Evolutionary conservation across 2,888 invertebrate genomes (phyloP).

Genomic region (Strigamia crassipes): DNA sequence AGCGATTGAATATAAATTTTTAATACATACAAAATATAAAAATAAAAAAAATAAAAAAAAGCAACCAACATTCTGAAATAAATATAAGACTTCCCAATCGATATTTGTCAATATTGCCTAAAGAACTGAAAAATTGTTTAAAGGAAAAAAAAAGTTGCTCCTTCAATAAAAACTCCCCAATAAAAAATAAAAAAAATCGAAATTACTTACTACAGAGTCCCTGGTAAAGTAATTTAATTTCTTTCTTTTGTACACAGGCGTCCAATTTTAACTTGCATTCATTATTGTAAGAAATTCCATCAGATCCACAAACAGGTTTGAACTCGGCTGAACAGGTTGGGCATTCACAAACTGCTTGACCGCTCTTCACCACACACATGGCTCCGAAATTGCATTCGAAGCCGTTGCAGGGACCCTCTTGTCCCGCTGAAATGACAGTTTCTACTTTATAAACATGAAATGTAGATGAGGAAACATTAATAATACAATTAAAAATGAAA

Average conservation of each 20-base stretch:
- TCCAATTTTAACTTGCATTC: conserved; percentile 80
- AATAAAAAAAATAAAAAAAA: no score
- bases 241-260: conserved; percentile 74
- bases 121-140: background rate
- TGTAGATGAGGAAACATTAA: background rate
- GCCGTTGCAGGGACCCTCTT: conserved; percentile 61
- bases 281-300: conserved; percentile 65
- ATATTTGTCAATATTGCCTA: no score
- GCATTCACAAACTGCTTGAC: conserved; percentile 79
- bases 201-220: conserved; percentile 81
- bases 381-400: conserved; percentile 75
- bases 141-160: background rate
- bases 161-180: no score
- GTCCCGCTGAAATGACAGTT: conserved; percentile 49
- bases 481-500: background rate
- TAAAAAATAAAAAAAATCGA: no score
- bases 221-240: conserved; percentile 76
- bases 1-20: no score
- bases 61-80: no score
- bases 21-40: no score
- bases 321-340: conserved; percentile 82
- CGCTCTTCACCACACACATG: conserved; percentile 70
- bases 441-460: background rate
- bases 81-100: no score
- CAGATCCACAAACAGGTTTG: conserved; percentile 75